Evolutionary conservation across 1,140 invertebrate genomes (phyloP).

Genomic region (Elymnias hypermnestra): DNA sequence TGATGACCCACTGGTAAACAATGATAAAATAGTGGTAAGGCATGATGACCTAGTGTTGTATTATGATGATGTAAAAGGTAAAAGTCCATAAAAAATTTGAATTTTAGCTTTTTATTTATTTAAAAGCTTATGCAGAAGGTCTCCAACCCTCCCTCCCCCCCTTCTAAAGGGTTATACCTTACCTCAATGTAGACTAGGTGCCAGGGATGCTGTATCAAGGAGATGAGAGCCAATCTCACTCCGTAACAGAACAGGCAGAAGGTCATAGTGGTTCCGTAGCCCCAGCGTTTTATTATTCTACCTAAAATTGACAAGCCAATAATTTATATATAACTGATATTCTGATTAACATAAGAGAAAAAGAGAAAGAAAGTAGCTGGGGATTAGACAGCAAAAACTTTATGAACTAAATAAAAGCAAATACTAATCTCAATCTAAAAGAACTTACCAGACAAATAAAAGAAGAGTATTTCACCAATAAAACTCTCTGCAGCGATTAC

Average conservation of each 20-base stretch:
- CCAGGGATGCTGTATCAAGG: constrained; percentile 84
- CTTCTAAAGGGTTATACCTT: background rate
- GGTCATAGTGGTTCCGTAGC: constrained; percentile 83
- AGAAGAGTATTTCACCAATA: constrained; percentile 85
- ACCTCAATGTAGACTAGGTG: constrained; percentile 83
- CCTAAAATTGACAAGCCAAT: constrained; percentile 63
- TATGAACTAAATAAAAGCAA: too few relatives aligned
- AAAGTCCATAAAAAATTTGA: too few relatives aligned
- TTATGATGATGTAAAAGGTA: too few relatives aligned
- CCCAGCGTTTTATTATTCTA: constrained; percentile 82
- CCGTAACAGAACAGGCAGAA: constrained; percentile 80
- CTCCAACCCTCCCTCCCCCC: background rate
- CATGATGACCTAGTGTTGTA: too few relatives aligned
- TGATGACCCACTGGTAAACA: too few relatives aligned
- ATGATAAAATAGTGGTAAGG: too few relatives aligned
- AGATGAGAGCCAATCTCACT: constrained; percentile 81
- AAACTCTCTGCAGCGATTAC: constrained; percentile 85
- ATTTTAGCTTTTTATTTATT: background rate
- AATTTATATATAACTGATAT: background rate
- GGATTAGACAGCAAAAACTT: too few relatives aligned
- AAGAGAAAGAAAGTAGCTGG: too few relatives aligned
- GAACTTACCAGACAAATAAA: constrained; percentile 79
- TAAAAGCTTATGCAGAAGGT: background rate
- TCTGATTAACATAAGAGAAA: too few relatives aligned
- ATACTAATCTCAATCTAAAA: too few relatives aligned